Evolutionary conservation across 1,140 invertebrate genomes (phyloP), one percentile per base, ranked within the genome.

Genomic region (Neodiprion lecontei): DNA sequence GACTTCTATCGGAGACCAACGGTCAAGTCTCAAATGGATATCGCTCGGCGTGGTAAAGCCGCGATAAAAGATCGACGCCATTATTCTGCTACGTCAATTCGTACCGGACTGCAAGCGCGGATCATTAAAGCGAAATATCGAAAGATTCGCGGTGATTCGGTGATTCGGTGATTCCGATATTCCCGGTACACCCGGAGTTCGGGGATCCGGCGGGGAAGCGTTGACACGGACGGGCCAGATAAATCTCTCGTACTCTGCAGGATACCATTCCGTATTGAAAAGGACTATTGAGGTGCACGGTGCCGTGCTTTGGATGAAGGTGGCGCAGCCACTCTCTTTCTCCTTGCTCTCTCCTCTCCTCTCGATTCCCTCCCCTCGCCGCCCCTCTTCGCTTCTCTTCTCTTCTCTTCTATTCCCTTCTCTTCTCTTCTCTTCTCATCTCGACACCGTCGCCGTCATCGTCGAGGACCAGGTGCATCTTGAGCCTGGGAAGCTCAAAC

Each of bases 401-500:
- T 40, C 28, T 40, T 40, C 28, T 61, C 11, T 61, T 61, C 53
- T 3, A 5, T 61, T 40, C 28, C 1, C 28, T 28, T 28, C 53
- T 7, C 53, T 61, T 61, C 53, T 61, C 53, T 17, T 61, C 53
- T 17, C 53, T 61, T 61, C 53, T 61, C 53, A 12, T 61, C 28
- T 40, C 28, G 28, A 40, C 68, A 72, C 71, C 67, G 74, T n/a
- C 76, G 75, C 73, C 76, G 80, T 78, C 76, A 77, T 75, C 49
- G 76, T 70, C 47, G 11, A 75, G 68, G 77, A 80, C 80, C 82
- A 84, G 83, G 83, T 84, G 83, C 80, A 83, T 85, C 79, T 73
- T 69, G 80, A 83, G 80, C 83, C 83, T 85, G 83, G 83, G 83
- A 85, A 83, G 84, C 83, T 81, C 83, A 85, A 85, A 85, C 83